Percentiles rank a stretch among this genome's conserved stretches.
Evolutionary conservation across 1,140 invertebrate species (phyloP).

Genomic region (Drosophila rufa): DNA sequence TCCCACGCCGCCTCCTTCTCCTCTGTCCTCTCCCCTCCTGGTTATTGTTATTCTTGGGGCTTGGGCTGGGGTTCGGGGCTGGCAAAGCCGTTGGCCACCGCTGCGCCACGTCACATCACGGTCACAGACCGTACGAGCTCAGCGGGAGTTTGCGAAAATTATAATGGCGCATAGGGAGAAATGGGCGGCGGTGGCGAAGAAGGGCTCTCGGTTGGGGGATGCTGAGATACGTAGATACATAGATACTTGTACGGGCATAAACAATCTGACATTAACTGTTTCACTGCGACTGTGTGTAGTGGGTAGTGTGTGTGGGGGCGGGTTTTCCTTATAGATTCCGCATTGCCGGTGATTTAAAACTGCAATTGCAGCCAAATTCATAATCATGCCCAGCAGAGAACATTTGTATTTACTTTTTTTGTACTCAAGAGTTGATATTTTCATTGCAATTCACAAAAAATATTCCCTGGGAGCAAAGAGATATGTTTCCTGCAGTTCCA

Average conservation of each 20-base stretch:
- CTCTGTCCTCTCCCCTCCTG: neutral
- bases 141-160: conserved; percentile 69
- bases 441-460: conserved; percentile 14
- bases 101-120: conserved; percentile 44
- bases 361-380: conserved; percentile 35
- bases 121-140: conserved; percentile 31
- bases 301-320: neutral
- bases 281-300: neutral
- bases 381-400: conserved; percentile 9
- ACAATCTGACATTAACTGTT: conserved; percentile 34
- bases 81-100: conserved; percentile 40
- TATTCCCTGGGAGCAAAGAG: neutral
- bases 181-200: neutral
- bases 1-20: neutral
- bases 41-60: conserved; percentile 37
- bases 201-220: neutral
- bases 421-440: conserved; percentile 16
- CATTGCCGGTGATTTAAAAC: conserved; percentile 37
- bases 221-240: neutral
- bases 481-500: neutral
- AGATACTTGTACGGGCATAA: conserved; percentile 21
- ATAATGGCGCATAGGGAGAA: conserved; percentile 45
- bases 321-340: conserved; percentile 17
- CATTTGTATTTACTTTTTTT: conserved; percentile 18
- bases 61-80: neutral